phyloP scores from a whole-genome alignment of 2,113 vertebrate species.

The Vidua macroura region DNA sequence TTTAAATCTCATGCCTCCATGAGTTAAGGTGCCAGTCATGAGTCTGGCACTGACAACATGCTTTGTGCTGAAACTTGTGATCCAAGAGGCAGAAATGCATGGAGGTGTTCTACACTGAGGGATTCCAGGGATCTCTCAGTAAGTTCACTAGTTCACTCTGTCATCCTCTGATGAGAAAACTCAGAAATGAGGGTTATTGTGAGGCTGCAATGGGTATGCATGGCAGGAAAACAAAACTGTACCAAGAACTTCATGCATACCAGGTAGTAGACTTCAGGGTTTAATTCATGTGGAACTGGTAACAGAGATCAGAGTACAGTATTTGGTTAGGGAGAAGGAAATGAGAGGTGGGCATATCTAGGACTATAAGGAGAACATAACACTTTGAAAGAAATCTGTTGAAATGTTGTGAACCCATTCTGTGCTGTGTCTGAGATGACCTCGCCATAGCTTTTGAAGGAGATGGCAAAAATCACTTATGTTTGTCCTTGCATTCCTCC shows the following conservation, averaged over 20 bases:
- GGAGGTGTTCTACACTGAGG: neutral
- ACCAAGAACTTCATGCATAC: neutral
- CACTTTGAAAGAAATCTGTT: neutral
- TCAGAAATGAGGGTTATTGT: neutral
- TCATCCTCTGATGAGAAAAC: neutral
- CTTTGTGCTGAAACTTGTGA: neutral
- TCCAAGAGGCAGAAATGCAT: neutral
- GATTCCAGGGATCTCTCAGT: neutral
- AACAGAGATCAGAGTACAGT: neutral
- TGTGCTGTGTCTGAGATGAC: neutral
- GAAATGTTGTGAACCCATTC: neutral
- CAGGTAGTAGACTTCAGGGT: neutral
- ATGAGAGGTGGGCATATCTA: neutral
- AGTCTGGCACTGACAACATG: neutral
- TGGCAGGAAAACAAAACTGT: neutral
- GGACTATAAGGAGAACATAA: neutral
- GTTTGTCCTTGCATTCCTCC: neutral
- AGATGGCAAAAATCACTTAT: neutral
- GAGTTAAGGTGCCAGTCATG: neutral
- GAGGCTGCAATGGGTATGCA: accelerated
- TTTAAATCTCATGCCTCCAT: neutral
- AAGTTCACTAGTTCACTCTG: neutral
- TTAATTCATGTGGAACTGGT: neutral
- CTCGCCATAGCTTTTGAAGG: neutral
- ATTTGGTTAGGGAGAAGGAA: neutral